Evolutionary conservation across 2,888 invertebrate species (phyloP).

Genomic region (Ischnus inquisitorius): DNA sequence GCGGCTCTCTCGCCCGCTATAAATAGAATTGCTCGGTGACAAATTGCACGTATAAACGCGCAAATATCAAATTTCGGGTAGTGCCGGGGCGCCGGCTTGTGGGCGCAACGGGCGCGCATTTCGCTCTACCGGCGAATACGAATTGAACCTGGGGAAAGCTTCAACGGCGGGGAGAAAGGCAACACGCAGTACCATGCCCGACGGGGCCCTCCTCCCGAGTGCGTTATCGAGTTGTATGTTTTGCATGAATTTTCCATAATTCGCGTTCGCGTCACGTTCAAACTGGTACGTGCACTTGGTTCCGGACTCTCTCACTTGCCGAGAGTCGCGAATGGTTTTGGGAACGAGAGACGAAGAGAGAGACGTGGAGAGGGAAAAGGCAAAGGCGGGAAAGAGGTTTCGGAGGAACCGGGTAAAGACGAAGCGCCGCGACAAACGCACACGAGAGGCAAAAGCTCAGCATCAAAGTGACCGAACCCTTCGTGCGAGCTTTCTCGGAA

Average conservation of each 20-base stretch:
- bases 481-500: not conserved
- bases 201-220: slow-evolving; percentile 63
- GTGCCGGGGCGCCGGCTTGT: slow-evolving; percentile 42
- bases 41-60: slow-evolving; percentile 72
- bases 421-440: slow-evolving; percentile 20
- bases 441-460: slow-evolving; percentile 39
- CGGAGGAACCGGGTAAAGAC: slow-evolving; percentile 15
- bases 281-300: slow-evolving; percentile 67
- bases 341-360: slow-evolving; percentile 47
- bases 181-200: slow-evolving; percentile 21
- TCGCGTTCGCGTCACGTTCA: slow-evolving; percentile 74
- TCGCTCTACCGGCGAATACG: slow-evolving; percentile 31
- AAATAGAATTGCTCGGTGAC: slow-evolving; percentile 72
- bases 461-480: slow-evolving; percentile 49
- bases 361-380: slow-evolving; percentile 1
- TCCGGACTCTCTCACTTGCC: slow-evolving; percentile 18
- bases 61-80: slow-evolving; percentile 71
- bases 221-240: slow-evolving; percentile 74
- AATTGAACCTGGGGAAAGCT: slow-evolving; percentile 46
- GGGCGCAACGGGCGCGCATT: slow-evolving; percentile 21
- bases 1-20: slow-evolving; percentile 32
- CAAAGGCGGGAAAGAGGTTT: slow-evolving; percentile 18
- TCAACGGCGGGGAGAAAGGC: slow-evolving; percentile 18
- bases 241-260: slow-evolving; percentile 75
- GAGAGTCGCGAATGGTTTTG: slow-evolving; percentile 6